These are phyloP conservation scores for Zygaena filipendulae DNA, from an alignment of 2,888 invertebrate species.

Conservation along the genomic window DNA sequence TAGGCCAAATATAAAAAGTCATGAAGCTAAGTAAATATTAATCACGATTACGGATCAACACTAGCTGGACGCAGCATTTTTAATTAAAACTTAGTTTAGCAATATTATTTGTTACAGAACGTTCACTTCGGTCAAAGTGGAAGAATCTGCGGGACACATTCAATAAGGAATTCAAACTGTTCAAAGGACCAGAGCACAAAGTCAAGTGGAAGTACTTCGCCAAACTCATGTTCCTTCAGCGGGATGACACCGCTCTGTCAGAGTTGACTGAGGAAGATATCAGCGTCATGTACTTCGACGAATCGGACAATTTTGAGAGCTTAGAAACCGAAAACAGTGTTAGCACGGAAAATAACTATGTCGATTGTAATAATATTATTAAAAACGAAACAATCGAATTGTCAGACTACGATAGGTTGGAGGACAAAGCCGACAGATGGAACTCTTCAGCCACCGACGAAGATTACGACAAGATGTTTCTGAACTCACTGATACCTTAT, in stretches of 20 bases:
- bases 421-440: constrained; percentile 14
- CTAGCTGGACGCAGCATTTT: too few species aligned
- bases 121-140: constrained; percentile 30
- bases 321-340: constrained; percentile 15
- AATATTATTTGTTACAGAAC: too few species aligned
- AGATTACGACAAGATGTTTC: constrained; percentile 36
- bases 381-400: too few species aligned
- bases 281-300: too few species aligned
- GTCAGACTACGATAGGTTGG: constrained; percentile 20
- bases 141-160: constrained; percentile 34
- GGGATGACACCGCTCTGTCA: constrained; percentile 8
- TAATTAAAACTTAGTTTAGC: too few species aligned
- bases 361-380: constrained; percentile 9
- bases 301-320: constrained; percentile 3
- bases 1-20: too few species aligned
- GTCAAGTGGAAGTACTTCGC: constrained; percentile 33
- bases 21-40: too few species aligned
- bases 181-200: too few species aligned
- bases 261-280: constrained; percentile 14
- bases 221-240: constrained; percentile 23
- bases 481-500: constrained; percentile 36
- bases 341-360: constrained; percentile 6
- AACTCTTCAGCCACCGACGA: constrained; percentile 17
- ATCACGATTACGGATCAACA: too few species aligned
- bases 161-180: constrained; percentile 26